Percentiles rank a stretch among this genome's conserved stretches.
Evolutionary conservation across 2,113 vertebrate species (phyloP).

Genomic region (Lophius piscatorius): DNA sequence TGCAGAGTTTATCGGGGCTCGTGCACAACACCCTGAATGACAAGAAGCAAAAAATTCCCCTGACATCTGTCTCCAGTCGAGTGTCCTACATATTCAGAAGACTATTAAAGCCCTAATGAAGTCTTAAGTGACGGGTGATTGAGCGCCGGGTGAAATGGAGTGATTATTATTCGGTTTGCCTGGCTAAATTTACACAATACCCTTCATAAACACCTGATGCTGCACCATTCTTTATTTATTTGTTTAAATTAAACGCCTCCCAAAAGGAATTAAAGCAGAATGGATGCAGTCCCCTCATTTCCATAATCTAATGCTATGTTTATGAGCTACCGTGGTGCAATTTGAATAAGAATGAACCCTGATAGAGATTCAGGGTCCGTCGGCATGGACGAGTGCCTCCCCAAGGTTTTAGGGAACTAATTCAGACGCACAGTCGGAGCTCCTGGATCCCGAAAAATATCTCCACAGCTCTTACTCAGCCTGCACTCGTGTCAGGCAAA

Average conservation of each 20-base stretch:
- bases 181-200: constrained; percentile 76
- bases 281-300: constrained; percentile 79
- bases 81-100: constrained; percentile 72
- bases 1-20: constrained; percentile 22
- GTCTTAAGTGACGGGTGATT: constrained; percentile 75
- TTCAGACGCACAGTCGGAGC: constrained; percentile 20
- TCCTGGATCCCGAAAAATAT: constrained; percentile 28
- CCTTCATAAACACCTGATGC: constrained; percentile 79
- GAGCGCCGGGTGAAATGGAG: constrained; percentile 68
- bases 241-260: constrained; percentile 81
- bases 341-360: constrained; percentile 75
- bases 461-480: background rate
- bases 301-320: constrained; percentile 83
- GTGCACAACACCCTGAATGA: constrained; percentile 54
- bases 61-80: constrained; percentile 54
- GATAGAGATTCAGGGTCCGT: constrained; percentile 56
- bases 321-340: constrained; percentile 65
- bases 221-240: constrained; percentile 77
- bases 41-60: constrained; percentile 58
- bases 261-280: constrained; percentile 79
- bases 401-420: constrained; percentile 41
- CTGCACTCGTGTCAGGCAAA: constrained; percentile 8
- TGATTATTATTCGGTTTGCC: constrained; percentile 78
- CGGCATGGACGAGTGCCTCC: constrained; percentile 54
- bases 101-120: constrained; percentile 77